Evolutionary conservation across 2,797 vertebrate genomes (phyloP).

Genomic region (Siniperca undulata): DNA sequence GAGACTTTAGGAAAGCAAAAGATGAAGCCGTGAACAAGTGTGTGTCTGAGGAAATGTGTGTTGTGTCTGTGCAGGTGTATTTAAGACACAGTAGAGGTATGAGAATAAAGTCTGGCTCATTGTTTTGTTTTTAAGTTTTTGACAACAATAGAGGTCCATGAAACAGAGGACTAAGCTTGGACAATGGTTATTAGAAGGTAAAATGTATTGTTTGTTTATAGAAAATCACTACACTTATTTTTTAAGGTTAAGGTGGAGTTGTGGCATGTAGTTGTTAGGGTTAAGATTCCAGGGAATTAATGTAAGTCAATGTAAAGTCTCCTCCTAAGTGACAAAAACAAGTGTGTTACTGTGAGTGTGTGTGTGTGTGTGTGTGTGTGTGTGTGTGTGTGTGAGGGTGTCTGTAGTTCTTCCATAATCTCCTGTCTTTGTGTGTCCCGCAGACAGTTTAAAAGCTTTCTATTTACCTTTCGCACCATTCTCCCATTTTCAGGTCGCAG

Average conservation of each 20-base stretch:
- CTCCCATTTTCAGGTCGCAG: conserved; percentile 68
- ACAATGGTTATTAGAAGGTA: neutral
- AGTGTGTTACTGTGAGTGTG: conserved; percentile 41
- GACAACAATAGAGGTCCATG: neutral
- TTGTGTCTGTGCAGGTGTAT: conserved; percentile 35
- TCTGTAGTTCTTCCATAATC: conserved; percentile 81
- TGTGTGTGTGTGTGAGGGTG: conserved; percentile 42
- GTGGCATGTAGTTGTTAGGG: conserved; percentile 36
- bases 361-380: conserved; percentile 44
- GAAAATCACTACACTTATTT: neutral
- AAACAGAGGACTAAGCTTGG: neutral
- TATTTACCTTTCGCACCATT: conserved; percentile 88
- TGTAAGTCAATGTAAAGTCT: conserved; percentile 34
- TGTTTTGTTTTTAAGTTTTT: neutral
- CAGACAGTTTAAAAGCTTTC: conserved; percentile 89
- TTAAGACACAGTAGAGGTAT: neutral
- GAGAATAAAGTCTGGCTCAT: neutral
- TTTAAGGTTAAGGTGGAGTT: conserved; percentile 17
- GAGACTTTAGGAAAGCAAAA: conserved; percentile 40
- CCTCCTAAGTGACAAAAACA: conserved; percentile 53
- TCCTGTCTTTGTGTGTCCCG: conserved; percentile 78
- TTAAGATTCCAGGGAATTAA: conserved; percentile 43
- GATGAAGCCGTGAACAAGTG: conserved; percentile 30
- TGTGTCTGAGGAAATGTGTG: conserved; percentile 31
- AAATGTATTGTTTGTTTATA: neutral